Evolutionary conservation across 2,888 invertebrate species (phyloP), one percentile per base, ranked within the genome.

Genomic region (Acleris holmiana): DNA sequence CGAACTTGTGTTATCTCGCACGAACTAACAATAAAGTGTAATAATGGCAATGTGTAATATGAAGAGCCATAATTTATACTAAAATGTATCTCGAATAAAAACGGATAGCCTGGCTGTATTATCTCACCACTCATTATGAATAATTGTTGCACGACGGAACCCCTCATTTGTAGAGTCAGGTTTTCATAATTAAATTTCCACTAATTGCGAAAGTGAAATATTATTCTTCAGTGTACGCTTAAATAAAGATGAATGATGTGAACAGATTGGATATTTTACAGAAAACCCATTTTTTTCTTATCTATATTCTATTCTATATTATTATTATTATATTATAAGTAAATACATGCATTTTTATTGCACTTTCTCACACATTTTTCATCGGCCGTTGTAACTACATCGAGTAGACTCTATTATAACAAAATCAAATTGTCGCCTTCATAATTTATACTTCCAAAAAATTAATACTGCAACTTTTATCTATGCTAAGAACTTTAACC

Each of bases 71-170:
- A 53, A 53, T 49, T 55, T 13, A 49, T 48, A 21, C 25, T 5
- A 29, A 50, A 62, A 50, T 56, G 17, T 35, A 44, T 46, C 40
- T 18, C 1, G 15, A 47, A 48, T 58, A 53, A 53, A 64, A 48
- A 41, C 25, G 23, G 41, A 62, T 35, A 46, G 19, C 19, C 19
- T 6, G 44, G 44, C 65, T 60, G 55, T 54, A 60, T 60, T 55
- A 60, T 60, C 49, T 55, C 49, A 59, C 59, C 65, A 49, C 65
- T 65, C 65, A 65, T 65, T 65, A 60, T 35, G 49, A 65, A 65
- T 59, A 54, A 65, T 65, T 65, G 35, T 65, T 55, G 15, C 53
- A 18, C 17, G 53, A 48, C 53, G 53, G 53, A 59, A 59, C 48
- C 64, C 53, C 41, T 58, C 25, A 64, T 64, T 62, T 64, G 58